These are phyloP conservation scores for Coenonympha glycerion DNA, from an alignment of 2,888 invertebrate genomes.

Conservation along the genomic window DNA sequence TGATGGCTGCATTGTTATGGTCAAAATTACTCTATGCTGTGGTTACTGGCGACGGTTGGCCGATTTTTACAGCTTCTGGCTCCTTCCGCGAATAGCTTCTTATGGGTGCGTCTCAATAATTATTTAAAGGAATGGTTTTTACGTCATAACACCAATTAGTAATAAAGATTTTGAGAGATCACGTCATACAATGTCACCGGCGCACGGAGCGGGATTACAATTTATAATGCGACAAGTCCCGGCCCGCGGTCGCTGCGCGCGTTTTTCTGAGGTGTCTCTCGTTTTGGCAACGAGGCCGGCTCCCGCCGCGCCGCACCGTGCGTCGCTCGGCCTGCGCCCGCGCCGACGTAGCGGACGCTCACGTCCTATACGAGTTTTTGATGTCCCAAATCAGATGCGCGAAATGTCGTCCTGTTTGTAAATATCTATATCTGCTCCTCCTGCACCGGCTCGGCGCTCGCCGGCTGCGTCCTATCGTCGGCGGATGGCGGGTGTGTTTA, in stretches of 20 bases:
- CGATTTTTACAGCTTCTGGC: too few relatives aligned
- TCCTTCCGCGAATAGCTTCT: too few relatives aligned
- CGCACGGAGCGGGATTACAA: constrained; percentile 1
- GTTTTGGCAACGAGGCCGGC: constrained; percentile 12
- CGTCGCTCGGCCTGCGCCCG: not conserved
- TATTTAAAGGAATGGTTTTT: not conserved
- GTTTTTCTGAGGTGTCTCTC: constrained; percentile 12
- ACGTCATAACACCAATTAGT: not conserved
- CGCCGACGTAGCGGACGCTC: not conserved
- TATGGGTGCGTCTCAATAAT: too few relatives aligned
- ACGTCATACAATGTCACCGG: not conserved
- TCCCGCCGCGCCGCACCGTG: not conserved
- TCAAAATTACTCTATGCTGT: too few relatives aligned
- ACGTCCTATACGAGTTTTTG: not conserved
- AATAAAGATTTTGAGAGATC: not conserved
- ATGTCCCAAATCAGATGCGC: not conserved
- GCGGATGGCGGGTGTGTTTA: too few relatives aligned
- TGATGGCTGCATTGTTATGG: too few relatives aligned
- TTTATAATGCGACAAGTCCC: constrained; percentile 12
- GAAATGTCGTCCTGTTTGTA: not conserved
- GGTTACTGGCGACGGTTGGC: too few relatives aligned
- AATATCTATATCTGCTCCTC: not conserved
- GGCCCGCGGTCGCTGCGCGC: not conserved
- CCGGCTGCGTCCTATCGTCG: too few relatives aligned
- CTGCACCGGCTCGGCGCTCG: too few relatives aligned